These are phyloP conservation scores for Papilio demoleus DNA, from an alignment of 2,888 invertebrate genomes.

Conservation along the genomic window DNA sequence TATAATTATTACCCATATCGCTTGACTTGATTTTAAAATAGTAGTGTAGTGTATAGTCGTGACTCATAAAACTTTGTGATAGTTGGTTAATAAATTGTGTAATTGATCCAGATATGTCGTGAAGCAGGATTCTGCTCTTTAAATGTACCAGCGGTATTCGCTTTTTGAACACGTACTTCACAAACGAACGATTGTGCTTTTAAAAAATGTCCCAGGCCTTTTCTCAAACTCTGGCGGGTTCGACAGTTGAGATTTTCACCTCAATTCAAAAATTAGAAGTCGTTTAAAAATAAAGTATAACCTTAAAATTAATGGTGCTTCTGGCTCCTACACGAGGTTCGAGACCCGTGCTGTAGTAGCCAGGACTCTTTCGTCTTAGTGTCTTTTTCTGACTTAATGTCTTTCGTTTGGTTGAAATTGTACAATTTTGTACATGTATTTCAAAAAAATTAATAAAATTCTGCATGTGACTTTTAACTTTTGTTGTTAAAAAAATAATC, in stretches of 20 bases:
- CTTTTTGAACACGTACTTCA: neutral
- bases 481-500: slow-evolving; percentile 7
- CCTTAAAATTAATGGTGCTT: no score
- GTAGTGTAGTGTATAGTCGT: slow-evolving; percentile 11
- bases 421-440: neutral
- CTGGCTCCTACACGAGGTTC: no score
- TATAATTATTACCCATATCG: neutral
- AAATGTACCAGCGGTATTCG: neutral
- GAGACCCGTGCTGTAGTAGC: no score
- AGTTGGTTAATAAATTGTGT: slow-evolving; percentile 27
- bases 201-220: no score
- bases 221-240: no score
- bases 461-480: slow-evolving; percentile 3
- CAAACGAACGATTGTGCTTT: no score
- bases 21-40: neutral
- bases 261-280: no score
- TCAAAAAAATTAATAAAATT: slow-evolving; percentile 5
- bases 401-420: no score
- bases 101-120: slow-evolving; percentile 33
- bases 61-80: slow-evolving; percentile 18
- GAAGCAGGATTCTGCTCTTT: slow-evolving; percentile 30
- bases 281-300: no score
- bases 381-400: no score
- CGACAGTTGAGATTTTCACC: no score
- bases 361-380: no score